Evolutionary conservation across 2,888 invertebrate genomes (phyloP).

Genomic region (Euplagia quadripunctaria): DNA sequence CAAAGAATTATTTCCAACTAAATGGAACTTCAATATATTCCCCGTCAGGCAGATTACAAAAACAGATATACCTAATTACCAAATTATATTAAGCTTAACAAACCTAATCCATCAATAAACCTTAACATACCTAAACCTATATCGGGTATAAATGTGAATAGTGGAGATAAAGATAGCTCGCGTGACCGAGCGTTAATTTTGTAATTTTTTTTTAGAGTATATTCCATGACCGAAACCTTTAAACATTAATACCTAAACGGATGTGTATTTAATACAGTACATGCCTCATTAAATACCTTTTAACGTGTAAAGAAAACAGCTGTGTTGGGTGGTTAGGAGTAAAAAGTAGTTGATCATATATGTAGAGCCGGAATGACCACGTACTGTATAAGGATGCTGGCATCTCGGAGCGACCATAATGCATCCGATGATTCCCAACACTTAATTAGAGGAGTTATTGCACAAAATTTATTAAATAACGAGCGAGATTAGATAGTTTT

Average conservation of each 20-base stretch:
- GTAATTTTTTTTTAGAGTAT: background rate
- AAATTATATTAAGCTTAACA: no score
- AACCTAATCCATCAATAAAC: no score
- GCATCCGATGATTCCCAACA: constrained; percentile 8
- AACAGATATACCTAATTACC: no score
- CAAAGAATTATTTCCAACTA: no score
- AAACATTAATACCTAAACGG: constrained; percentile 31
- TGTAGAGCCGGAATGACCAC: constrained; percentile 20
- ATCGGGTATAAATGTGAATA: no score
- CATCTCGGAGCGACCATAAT: constrained; percentile 29
- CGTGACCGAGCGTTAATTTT: background rate
- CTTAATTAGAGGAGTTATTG: background rate
- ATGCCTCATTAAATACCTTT: constrained; percentile 28
- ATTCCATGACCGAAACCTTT: constrained; percentile 36
- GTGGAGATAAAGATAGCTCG: no score
- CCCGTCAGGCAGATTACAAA: no score
- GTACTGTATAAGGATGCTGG: constrained; percentile 33
- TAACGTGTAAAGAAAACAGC: constrained; percentile 39
- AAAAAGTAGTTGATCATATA: constrained; percentile 35
- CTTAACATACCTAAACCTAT: no score
- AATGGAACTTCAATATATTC: no score
- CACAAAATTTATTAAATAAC: background rate
- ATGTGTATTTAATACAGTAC: constrained; percentile 16
- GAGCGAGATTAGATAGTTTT: background rate
- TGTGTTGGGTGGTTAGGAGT: constrained; percentile 21